Percentiles rank a stretch among this genome's conserved stretches.
These are phyloP conservation scores for Anabas testudineus DNA, from an alignment of 2,797 vertebrate genomes.

Conservation along the genomic window DNA sequence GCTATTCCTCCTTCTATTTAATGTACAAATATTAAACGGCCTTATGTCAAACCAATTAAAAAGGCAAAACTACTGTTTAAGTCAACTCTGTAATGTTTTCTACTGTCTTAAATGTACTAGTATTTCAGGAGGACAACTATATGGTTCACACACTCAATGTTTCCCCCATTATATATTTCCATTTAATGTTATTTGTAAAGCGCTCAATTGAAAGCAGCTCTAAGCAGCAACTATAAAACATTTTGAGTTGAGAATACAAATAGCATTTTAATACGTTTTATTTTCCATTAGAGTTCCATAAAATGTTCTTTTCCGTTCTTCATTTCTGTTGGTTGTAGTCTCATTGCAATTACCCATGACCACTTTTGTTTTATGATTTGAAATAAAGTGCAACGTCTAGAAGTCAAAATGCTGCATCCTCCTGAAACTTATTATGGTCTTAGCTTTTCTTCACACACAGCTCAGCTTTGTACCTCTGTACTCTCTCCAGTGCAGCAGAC, in stretches of 20 bases:
- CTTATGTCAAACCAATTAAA: not conserved
- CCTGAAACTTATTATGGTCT: constrained; percentile 43
- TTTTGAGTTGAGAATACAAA: not conserved
- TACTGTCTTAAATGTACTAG: not conserved
- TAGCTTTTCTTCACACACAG: constrained; percentile 26
- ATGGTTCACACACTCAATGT: not conserved
- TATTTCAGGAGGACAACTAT: not conserved
- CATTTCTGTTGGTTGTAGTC: constrained; percentile 3
- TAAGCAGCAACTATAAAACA: constrained; percentile 3
- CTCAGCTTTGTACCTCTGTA: constrained; percentile 53
- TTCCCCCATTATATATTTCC: not conserved
- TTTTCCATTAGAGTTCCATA: constrained; percentile 11
- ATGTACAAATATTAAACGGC: not conserved
- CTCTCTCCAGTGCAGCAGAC: constrained; percentile 55
- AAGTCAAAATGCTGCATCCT: constrained; percentile 33
- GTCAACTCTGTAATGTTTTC: not conserved
- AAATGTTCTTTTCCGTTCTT: constrained; percentile 9
- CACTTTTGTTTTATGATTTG: constrained; percentile 45
- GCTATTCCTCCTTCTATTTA: no score
- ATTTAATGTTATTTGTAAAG: not conserved
- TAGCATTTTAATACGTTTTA: constrained; percentile 17
- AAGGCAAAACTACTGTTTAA: not conserved
- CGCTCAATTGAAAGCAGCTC: not conserved
- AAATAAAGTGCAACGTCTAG: constrained; percentile 28
- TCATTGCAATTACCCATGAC: constrained; percentile 12